phyloP scores from a whole-genome alignment of 2,113 vertebrate species.

The Prinia subflava region DNA sequence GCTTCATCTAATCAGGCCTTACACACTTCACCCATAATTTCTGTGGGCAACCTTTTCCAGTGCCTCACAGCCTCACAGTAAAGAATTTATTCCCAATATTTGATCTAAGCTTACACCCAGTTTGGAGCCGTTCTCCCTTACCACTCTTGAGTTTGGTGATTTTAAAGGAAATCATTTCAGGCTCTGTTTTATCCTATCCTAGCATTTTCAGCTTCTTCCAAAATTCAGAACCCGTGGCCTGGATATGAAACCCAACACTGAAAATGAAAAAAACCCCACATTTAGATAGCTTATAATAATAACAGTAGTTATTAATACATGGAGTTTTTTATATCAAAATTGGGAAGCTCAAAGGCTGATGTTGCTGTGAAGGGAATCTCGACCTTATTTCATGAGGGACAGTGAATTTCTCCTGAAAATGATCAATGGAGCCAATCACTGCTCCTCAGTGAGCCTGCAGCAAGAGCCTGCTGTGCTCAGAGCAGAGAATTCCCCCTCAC shows the following conservation, averaged over 20 bases:
- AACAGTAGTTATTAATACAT: accelerated
- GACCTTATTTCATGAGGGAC: neutral
- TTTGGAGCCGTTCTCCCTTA: neutral
- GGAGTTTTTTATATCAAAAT: accelerated
- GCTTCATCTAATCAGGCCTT: neutral
- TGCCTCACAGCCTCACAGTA: neutral
- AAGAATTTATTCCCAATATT: neutral
- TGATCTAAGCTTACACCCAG: neutral
- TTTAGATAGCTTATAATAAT: neutral
- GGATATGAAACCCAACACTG: accelerated
- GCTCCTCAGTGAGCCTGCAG: neutral
- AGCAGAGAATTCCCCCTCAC: neutral
- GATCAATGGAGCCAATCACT: neutral
- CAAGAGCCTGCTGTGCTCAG: neutral
- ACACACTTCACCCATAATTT: neutral
- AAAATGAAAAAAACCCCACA: neutral
- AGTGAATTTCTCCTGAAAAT: neutral
- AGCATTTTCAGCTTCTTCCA: neutral
- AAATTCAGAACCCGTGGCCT: neutral
- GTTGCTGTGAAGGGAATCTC: neutral
- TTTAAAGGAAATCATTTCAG: neutral
- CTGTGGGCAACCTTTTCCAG: accelerated
- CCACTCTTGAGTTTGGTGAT: too few relatives aligned
- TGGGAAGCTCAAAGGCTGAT: neutral
- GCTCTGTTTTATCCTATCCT: neutral